Evolutionary conservation across 2,113 vertebrate genomes (phyloP).

Genomic region (Aphyosemion australe): DNA sequence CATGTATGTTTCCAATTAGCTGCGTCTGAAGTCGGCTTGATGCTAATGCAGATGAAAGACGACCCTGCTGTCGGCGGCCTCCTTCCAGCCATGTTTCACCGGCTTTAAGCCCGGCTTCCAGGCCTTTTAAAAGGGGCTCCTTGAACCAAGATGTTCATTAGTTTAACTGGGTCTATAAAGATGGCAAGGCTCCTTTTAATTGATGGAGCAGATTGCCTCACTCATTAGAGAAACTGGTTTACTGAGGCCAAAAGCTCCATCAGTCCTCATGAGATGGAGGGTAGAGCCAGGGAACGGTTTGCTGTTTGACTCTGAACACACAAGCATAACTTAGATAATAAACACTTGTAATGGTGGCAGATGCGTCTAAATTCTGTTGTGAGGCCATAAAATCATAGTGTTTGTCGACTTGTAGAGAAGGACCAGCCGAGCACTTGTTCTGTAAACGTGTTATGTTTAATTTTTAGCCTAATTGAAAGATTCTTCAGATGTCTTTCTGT

Average conservation of each 20-base stretch:
- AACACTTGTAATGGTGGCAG: no score
- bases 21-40: slow-evolving; percentile 38
- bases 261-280: slow-evolving; percentile 9
- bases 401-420: neutral
- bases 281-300: slow-evolving; percentile 16
- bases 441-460: slow-evolving; percentile 54
- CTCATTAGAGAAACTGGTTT: slow-evolving; percentile 44
- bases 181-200: slow-evolving; percentile 48
- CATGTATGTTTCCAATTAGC: slow-evolving; percentile 72
- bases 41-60: slow-evolving; percentile 47
- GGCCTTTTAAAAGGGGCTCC: slow-evolving; percentile 10
- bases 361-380: no score
- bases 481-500: slow-evolving; percentile 33
- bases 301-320: slow-evolving; percentile 7
- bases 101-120: slow-evolving; percentile 7
- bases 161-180: slow-evolving; percentile 56
- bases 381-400: slow-evolving; percentile 2
- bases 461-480: slow-evolving; percentile 61
- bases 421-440: slow-evolving; percentile 5
- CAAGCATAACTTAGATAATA: no score
- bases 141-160: slow-evolving; percentile 44
- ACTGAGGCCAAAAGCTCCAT: slow-evolving; percentile 27
- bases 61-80: slow-evolving; percentile 26
- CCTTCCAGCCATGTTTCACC: slow-evolving; percentile 1
- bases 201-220: slow-evolving; percentile 42